A percentile compares a stretch with the other conserved stretches of the same genome.
Conservation (phyloP, 2,113 vertebrate genomes). For the Hepsetus odoe region DNA sequence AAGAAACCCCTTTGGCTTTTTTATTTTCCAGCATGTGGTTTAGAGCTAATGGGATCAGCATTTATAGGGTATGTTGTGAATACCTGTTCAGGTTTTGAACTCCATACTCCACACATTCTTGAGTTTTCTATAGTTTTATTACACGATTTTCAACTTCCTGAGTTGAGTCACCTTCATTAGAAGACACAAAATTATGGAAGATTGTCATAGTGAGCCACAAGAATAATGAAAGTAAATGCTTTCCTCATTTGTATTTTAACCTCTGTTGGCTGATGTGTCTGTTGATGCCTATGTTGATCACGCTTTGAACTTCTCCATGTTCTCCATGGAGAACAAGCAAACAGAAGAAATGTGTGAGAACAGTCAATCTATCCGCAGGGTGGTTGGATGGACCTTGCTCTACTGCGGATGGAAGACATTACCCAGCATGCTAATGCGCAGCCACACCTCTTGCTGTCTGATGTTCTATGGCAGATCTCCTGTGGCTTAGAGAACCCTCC, state of each 20-base stretch:
- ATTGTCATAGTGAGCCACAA: background rate
- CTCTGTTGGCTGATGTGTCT: background rate
- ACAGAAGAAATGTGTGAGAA: slow-evolving; percentile 6
- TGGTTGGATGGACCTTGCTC: background rate
- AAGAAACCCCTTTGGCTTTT: too few relatives aligned
- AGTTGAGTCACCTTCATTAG: background rate
- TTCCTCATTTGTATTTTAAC: background rate
- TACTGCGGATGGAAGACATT: slow-evolving; percentile 37
- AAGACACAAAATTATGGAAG: background rate
- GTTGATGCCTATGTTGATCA: background rate
- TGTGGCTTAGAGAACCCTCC: background rate
- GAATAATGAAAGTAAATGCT: background rate
- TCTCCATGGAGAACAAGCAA: background rate
- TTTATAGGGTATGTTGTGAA: too few relatives aligned
- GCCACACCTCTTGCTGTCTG: slow-evolving; percentile 18
- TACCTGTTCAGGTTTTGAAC: background rate
- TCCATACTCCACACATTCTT: background rate
- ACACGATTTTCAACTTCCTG: background rate
- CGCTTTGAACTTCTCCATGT: background rate
- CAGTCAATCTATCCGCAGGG: background rate
- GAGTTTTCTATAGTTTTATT: background rate
- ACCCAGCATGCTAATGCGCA: slow-evolving; percentile 28
- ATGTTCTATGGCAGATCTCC: slow-evolving; percentile 8
- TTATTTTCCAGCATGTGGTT: too few relatives aligned
- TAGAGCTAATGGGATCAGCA: too few relatives aligned